Evolutionary conservation across 2,797 vertebrate species (phyloP).

Genomic region (Pitangus sulphuratus): DNA sequence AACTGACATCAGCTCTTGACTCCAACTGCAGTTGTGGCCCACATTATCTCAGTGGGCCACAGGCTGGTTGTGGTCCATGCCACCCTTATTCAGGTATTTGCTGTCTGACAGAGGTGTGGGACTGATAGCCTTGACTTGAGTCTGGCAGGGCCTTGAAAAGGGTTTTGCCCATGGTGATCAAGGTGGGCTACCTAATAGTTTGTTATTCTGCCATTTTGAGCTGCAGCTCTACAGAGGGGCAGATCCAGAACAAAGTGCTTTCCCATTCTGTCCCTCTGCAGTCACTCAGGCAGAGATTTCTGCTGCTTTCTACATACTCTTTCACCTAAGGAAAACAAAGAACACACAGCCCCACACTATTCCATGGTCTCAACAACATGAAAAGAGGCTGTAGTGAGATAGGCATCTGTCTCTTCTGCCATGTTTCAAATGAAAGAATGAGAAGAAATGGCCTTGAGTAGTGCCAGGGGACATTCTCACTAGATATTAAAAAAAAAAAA

Average conservation of each 20-base stretch:
- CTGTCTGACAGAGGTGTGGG: background rate
- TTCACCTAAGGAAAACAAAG: background rate
- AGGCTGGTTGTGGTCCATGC: background rate
- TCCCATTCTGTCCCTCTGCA: fast-evolving
- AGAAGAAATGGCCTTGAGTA: background rate
- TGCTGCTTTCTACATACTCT: background rate
- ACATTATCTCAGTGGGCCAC: background rate
- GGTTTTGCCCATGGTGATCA: background rate
- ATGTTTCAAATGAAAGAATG: background rate
- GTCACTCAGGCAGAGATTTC: background rate
- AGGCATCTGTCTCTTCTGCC: background rate
- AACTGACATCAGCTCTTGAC: background rate
- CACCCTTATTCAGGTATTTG: background rate
- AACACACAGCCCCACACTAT: fast-evolving
- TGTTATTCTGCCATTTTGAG: background rate
- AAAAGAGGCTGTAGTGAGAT: background rate
- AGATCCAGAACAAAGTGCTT: background rate
- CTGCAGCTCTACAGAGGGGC: background rate
- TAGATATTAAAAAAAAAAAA: background rate
- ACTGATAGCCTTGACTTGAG: background rate
- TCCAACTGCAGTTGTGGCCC: background rate
- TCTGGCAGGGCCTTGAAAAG: background rate
- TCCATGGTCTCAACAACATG: no score
- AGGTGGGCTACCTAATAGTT: background rate
- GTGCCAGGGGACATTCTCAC: background rate